Conservation (phyloP, 1,140 invertebrate genomes). For the Heliconius hewitsoni region DNA sequence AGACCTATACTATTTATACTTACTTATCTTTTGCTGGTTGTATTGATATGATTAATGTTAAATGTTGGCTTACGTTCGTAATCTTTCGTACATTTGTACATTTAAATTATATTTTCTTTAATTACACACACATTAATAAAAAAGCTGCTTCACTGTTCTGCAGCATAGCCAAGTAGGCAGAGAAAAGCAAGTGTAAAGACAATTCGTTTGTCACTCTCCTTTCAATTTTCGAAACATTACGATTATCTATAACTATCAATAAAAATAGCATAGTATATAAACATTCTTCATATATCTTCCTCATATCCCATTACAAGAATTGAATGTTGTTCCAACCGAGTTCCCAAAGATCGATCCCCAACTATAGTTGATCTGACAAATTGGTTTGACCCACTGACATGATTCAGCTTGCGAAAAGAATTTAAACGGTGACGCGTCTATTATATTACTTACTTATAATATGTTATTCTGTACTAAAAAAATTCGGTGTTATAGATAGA, state of each 20-base stretch:
- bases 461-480: neutral
- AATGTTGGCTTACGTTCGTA: too few relatives aligned
- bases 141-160: neutral
- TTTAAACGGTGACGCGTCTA: constrained; percentile 21
- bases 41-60: too few relatives aligned
- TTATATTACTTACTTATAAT: neutral
- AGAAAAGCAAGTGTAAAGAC: neutral
- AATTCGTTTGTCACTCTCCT: neutral
- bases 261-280: neutral
- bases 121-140: too few relatives aligned
- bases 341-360: constrained; percentile 1
- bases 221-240: neutral
- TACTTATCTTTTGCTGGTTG: too few relatives aligned
- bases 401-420: constrained; percentile 15
- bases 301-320: neutral
- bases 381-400: constrained; percentile 32
- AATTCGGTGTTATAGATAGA: neutral
- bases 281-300: neutral
- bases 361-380: constrained; percentile 25
- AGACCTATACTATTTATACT: too few relatives aligned
- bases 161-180: neutral
- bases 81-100: too few relatives aligned
- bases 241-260: neutral
- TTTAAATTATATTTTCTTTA: neutral
- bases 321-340: neutral